Conservation (phyloP, 1,140 invertebrate genomes). For the Arion vulgaris region DNA sequence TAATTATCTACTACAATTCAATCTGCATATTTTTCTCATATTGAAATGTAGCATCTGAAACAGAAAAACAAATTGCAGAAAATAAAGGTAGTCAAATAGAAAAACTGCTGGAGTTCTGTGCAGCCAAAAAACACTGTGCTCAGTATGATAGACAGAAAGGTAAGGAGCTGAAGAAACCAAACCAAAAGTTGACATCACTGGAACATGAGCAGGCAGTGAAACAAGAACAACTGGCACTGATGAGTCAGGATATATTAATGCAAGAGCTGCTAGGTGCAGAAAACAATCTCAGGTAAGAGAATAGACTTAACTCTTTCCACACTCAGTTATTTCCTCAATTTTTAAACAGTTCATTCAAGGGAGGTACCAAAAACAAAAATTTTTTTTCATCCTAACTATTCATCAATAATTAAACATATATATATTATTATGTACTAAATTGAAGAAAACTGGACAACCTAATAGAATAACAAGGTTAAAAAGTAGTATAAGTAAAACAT, state of each 20-base stretch:
- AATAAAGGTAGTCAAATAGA: not conserved
- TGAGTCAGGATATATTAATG: slow-evolving; percentile 31
- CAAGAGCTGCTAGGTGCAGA: slow-evolving; percentile 38
- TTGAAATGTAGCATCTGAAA: not conserved
- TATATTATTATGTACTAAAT: no score
- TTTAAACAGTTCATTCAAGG: no score
- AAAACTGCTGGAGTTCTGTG: not conserved
- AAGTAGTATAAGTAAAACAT: no score
- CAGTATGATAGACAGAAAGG: slow-evolving; percentile 64
- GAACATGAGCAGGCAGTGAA: slow-evolving; percentile 28
- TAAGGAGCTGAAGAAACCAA: slow-evolving; percentile 59
- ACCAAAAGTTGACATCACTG: slow-evolving; percentile 50
- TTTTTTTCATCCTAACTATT: no score
- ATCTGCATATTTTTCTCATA: no score
- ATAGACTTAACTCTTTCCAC: no score
- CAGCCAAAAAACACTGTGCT: slow-evolving; percentile 46
- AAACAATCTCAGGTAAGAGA: slow-evolving; percentile 31
- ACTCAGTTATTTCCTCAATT: no score
- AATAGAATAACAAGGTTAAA: no score
- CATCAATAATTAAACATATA: no score
- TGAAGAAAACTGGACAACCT: no score
- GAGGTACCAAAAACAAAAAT: no score
- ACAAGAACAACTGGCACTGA: slow-evolving; percentile 40
- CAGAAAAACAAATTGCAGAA: not conserved
- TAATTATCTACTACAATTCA: no score